Conservation (phyloP, 2,113 vertebrate genomes). For the Chaetura pelagica region DNA sequence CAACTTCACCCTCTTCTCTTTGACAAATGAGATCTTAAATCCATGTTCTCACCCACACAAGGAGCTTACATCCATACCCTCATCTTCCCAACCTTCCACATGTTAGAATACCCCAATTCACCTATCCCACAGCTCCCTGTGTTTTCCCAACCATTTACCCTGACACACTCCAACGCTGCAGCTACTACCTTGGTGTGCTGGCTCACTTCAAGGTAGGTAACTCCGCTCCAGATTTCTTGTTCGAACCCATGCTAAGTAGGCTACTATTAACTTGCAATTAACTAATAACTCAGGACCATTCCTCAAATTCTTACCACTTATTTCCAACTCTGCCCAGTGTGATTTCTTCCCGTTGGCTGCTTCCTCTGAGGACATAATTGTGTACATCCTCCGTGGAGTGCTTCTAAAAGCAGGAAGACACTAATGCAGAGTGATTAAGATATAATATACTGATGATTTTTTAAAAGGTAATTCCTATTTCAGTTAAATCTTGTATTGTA, state of each 20-base stretch:
- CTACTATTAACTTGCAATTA: neutral
- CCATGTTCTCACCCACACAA: neutral
- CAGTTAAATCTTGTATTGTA: neutral
- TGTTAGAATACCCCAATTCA: neutral
- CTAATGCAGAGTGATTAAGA: neutral
- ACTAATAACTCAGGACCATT: neutral
- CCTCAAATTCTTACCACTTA: conserved; percentile 87
- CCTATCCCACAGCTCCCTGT: neutral
- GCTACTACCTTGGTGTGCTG: accelerated
- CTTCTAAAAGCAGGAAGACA: too few relatives aligned
- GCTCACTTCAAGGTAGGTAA: neutral
- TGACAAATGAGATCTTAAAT: neutral
- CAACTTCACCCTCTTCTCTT: neutral
- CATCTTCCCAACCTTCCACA: neutral
- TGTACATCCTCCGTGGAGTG: conserved; percentile 99
- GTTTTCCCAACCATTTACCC: neutral
- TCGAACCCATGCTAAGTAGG: accelerated
- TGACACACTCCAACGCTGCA: neutral
- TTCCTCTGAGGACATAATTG: conserved; percentile 98
- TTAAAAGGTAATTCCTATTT: neutral
- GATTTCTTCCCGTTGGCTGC: conserved; percentile 98
- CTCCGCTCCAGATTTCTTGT: neutral
- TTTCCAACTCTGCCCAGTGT: conserved; percentile 98
- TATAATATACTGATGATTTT: neutral
- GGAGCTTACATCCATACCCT: neutral